A percentile compares a stretch with the other conserved stretches of the same genome.
Conservation (phyloP, 2,888 invertebrate species). For the Cheilosia soror region DNA sequence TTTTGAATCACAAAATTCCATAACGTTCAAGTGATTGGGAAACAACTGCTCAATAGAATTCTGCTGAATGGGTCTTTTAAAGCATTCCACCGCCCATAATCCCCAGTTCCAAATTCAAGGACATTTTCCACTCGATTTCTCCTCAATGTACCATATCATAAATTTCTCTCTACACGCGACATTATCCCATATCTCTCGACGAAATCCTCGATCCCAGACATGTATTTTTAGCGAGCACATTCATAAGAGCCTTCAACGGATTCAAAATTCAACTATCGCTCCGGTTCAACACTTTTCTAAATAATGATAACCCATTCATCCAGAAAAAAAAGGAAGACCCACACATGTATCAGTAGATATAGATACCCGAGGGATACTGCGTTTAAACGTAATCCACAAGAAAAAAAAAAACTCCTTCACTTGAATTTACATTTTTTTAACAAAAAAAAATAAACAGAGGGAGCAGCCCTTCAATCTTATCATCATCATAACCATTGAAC, state of each 20-base stretch:
- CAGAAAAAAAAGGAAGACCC: conserved; percentile 14
- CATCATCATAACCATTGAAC: conserved; percentile 74
- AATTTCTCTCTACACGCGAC: conserved; percentile 14
- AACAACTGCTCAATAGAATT: neutral
- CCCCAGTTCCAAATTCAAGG: conserved; percentile 16
- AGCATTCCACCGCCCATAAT: neutral
- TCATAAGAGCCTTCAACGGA: conserved; percentile 34
- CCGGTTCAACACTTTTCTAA: conserved; percentile 55
- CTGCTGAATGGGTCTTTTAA: neutral
- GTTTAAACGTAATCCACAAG: conserved; percentile 50
- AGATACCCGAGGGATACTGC: conserved; percentile 48
- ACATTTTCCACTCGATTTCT: conserved; percentile 32
- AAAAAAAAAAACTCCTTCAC: conserved; percentile 36
- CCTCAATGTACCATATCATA: conserved; percentile 50
- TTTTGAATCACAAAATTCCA: conserved; percentile 9
- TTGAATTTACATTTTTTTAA: conserved; percentile 54
- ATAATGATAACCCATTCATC: conserved; percentile 64
- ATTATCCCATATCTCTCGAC: conserved; percentile 45
- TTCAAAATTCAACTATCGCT: conserved; percentile 45
- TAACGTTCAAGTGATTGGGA: neutral
- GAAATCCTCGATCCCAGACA: conserved; percentile 43
- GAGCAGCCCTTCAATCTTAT: conserved; percentile 62
- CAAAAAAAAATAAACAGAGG: conserved; percentile 10
- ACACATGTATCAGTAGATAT: conserved; percentile 20
- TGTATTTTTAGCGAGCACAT: conserved; percentile 43